Evolutionary conservation across 37 sponge, comb jelly and placozoan species (phyloP).

Genomic region (Petrosia ficiformis): DNA sequence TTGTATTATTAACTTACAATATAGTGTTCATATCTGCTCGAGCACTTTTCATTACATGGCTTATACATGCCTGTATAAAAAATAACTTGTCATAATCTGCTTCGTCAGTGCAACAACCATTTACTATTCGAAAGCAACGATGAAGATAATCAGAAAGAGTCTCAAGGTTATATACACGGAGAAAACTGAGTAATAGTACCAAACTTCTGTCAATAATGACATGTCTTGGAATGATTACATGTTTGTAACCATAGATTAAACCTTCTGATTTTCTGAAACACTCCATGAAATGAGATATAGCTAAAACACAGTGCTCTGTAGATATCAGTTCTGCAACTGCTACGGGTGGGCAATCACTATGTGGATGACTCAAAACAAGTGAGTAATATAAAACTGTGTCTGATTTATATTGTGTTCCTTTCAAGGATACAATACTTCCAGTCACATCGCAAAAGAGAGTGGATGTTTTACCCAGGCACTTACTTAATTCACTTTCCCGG

Average conservation of each 20-base stretch:
- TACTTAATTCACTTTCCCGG: background rate
- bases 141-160: constrained; percentile 3
- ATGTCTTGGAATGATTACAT: background rate
- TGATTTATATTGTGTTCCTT: background rate
- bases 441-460: constrained; percentile 3
- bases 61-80: background rate
- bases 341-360: background rate
- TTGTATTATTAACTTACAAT: constrained; percentile 1
- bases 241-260: background rate
- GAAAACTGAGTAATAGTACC: constrained; percentile 14
- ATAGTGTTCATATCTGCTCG: background rate
- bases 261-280: constrained; percentile 2
- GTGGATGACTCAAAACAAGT: constrained; percentile 3
- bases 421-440: background rate
- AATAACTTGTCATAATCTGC: background rate
- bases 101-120: background rate
- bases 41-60: constrained; percentile 1
- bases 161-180: constrained; percentile 9
- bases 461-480: no score
- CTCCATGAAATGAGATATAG: background rate
- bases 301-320: constrained; percentile 8
- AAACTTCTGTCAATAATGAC: constrained; percentile 12
- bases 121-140: constrained; percentile 1
- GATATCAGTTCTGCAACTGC: constrained; percentile 16
- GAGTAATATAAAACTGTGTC: background rate